Base-by-base conservation (phyloP, 2,113 vertebrate species). In the Semicossyphus pulcher region DNA sequence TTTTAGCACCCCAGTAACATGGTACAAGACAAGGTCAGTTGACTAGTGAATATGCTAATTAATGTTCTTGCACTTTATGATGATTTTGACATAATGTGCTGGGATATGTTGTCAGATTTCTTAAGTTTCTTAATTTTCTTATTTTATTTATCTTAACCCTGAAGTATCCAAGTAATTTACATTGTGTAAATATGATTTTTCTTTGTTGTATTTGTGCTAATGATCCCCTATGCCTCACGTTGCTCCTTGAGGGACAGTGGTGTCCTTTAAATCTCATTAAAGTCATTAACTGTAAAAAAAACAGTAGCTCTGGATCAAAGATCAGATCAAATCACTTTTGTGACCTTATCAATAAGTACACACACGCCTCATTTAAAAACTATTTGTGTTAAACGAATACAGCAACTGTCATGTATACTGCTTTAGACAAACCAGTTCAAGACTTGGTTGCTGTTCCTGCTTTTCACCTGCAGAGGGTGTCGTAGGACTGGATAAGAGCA, bases 401-500 rank as follows among this genome's bases (percentile, higher is more conserved):
- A 3, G 28, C 31, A 39, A 10, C 11, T 23, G 58, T 34, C 21
- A 11, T 23, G 4, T 63, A 11, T 10, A 21, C 36, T 11, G 8
- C 23, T 26, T 9, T 4, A 47, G 16, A 12, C 1, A 5, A 7
- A 34, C 12, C 7, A 14, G 62, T 10, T 41, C 28, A 12, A 18
- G 10, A 21, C 12, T 23, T 16, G 16, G 39, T 6, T 56, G 60
- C 4, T 45, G 48, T 84, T 39, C 36, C 23, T 15, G 6, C 3
- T 44, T 64, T 21, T 48, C n/a, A 34, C 80, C 93, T 83, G 78
- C 81, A 92, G 93, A 91, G 88, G 91, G 91, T 15, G 91, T 29
- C 72, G 65, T 72, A 90, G 71, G 88, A 88, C 89, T 69, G 73
- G 29, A 23, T 65, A 85, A 84, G 21, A 56, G 32, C 29, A 71